phyloP scores from a whole-genome alignment of 92 coral and sea anemone genomes.

The Epizoanthus rinbou region DNA sequence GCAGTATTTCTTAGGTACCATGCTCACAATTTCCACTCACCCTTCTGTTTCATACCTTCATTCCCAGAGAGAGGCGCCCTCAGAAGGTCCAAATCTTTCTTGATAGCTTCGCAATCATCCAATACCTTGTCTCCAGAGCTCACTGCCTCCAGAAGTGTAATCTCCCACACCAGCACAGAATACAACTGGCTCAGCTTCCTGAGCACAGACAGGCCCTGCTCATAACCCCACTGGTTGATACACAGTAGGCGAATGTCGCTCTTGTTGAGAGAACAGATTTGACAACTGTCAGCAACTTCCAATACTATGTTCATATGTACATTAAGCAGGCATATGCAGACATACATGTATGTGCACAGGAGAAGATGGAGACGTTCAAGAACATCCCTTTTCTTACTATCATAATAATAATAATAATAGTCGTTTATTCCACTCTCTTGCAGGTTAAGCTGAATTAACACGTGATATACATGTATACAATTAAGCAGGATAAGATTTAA shows the following conservation, averaged over 20 bases:
- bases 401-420: too few species aligned
- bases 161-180: conserved; percentile 95
- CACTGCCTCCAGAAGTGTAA: conserved; percentile 77
- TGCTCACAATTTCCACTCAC: not conserved
- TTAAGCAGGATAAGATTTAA: too few species aligned
- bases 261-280: conserved; percentile 30
- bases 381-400: too few species aligned
- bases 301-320: too few species aligned
- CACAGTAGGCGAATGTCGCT: conserved; percentile 90
- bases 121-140: conserved; percentile 60
- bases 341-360: too few species aligned
- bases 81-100: conserved; percentile 62
- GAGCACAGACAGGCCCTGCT: conserved; percentile 71
- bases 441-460: too few species aligned
- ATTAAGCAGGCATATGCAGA: not conserved
- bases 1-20: not conserved
- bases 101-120: conserved; percentile 50
- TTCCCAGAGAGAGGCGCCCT: conserved; percentile 41
- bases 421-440: too few species aligned
- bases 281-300: not conserved
- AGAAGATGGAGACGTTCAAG: too few species aligned
- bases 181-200: conserved; percentile 82
- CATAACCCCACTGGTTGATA: conserved; percentile 94
- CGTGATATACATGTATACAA: too few species aligned
- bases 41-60: conserved; percentile 42